Conservation (phyloP, 2,797 vertebrate genomes). For the Sebastolobus alascanus region DNA sequence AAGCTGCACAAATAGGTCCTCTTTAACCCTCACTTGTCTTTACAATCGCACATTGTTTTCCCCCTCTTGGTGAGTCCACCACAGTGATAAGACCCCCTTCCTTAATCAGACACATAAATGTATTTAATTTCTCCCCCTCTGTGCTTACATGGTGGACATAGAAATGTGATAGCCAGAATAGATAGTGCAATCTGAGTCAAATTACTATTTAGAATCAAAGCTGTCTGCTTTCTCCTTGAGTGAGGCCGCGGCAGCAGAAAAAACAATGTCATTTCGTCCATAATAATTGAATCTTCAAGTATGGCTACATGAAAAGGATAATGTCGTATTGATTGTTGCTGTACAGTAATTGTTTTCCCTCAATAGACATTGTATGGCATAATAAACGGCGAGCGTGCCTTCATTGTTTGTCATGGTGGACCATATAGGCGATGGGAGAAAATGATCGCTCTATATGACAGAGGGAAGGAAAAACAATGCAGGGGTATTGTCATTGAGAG, state of each 20-base stretch:
- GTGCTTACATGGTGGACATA: not conserved
- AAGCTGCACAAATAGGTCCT: too few relatives aligned
- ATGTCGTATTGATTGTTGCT: slow-evolving; percentile 68
- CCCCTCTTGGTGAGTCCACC: not conserved
- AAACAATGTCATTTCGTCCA: slow-evolving; percentile 49
- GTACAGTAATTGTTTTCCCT: slow-evolving; percentile 64
- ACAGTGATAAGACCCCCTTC: slow-evolving; percentile 10
- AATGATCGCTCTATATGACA: slow-evolving; percentile 63
- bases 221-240: slow-evolving; percentile 35
- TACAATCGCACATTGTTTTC: slow-evolving; percentile 6
- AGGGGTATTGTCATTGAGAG: slow-evolving; percentile 73
- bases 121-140: not conserved
- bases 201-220: slow-evolving; percentile 30
- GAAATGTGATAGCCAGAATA: not conserved
- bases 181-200: slow-evolving; percentile 19
- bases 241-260: slow-evolving; percentile 42
- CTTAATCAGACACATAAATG: slow-evolving; percentile 18
- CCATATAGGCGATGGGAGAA: slow-evolving; percentile 36
- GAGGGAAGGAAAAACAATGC: slow-evolving; percentile 58
- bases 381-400: slow-evolving; percentile 57
- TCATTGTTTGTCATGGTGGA: slow-evolving; percentile 40
- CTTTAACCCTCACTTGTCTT: not conserved
- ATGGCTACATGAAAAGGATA: slow-evolving; percentile 68
- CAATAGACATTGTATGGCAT: slow-evolving; percentile 56
- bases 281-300: slow-evolving; percentile 73